Conservation (phyloP, 2,113 vertebrate genomes). For the Pyxicephalus adspersus region DNA sequence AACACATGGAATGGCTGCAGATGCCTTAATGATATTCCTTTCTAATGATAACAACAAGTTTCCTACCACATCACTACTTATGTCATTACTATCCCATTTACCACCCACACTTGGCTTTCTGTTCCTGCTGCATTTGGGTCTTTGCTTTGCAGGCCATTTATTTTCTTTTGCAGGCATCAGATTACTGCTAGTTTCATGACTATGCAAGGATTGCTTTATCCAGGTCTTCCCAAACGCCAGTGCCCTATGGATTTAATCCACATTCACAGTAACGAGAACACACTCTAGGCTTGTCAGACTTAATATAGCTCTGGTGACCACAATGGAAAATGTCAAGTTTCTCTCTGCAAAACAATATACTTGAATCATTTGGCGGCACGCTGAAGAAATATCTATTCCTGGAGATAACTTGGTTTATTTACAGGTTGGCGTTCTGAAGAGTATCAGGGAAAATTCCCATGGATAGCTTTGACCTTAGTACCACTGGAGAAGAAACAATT, state of each 20-base stretch:
- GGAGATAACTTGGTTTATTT: no score
- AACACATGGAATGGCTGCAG: conserved; percentile 4
- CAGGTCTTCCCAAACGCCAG: not conserved
- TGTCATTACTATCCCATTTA: conserved; percentile 48
- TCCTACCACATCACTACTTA: conserved; percentile 41
- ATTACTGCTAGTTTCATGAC: conserved; percentile 25
- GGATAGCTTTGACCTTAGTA: no score
- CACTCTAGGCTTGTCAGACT: conserved; percentile 7
- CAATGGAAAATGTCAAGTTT: conserved; percentile 19
- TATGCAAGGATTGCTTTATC: conserved; percentile 6
- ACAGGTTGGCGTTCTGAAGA: no score
- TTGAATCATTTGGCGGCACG: not conserved
- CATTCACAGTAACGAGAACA: conserved; percentile 7
- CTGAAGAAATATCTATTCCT: no score
- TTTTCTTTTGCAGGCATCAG: conserved; percentile 42
- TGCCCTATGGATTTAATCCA: conserved; percentile 16
- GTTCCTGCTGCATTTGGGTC: not conserved
- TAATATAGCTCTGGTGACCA: conserved; percentile 30
- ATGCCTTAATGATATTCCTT: conserved; percentile 42
- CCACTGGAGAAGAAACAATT: no score
- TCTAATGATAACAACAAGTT: conserved; percentile 28
- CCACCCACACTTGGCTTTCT: conserved; percentile 38
- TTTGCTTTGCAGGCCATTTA: conserved; percentile 25
- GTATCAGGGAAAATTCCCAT: no score
- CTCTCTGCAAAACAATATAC: conserved; percentile 12